These are phyloP conservation scores for Homarus americanus DNA, from an alignment of 1,140 invertebrate genomes.

Conservation along the genomic window DNA sequence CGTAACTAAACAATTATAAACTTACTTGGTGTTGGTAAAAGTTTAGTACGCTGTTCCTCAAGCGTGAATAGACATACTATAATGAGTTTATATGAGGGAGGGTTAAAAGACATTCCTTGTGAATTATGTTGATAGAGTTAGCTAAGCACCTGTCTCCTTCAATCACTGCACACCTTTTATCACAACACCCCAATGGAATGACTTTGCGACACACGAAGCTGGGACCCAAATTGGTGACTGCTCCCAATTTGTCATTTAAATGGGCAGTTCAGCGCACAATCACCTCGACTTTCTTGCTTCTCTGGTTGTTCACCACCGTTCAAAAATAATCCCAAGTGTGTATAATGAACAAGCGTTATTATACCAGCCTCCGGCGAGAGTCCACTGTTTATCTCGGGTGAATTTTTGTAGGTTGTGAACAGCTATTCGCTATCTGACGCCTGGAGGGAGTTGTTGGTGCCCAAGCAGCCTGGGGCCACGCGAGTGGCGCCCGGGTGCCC, in stretches of 20 bases:
- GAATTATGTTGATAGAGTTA: neutral
- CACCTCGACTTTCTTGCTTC: neutral
- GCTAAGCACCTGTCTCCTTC: neutral
- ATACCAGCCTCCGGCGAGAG: conserved; percentile 3
- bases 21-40: conserved; percentile 42
- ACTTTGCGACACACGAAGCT: neutral
- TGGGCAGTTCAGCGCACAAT: neutral
- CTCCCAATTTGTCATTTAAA: neutral
- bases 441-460: neutral
- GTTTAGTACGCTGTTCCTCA: conserved; percentile 33
- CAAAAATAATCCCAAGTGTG: conserved; percentile 2
- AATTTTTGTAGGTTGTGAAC: conserved; percentile 15
- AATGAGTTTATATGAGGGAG: conserved; percentile 21
- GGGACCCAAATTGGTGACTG: neutral
- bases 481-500: neutral
- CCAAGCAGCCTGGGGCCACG: neutral
- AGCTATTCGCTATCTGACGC: conserved; percentile 48
- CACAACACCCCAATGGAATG: neutral
- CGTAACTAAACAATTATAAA: neutral
- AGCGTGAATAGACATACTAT: neutral
- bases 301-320: neutral
- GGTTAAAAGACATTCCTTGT: neutral
- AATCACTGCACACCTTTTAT: neutral
- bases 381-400: conserved; percentile 31
- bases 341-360: neutral